Evolutionary conservation across 2,888 invertebrate species (phyloP).

Genomic region (Steinernema scapterisci): DNA sequence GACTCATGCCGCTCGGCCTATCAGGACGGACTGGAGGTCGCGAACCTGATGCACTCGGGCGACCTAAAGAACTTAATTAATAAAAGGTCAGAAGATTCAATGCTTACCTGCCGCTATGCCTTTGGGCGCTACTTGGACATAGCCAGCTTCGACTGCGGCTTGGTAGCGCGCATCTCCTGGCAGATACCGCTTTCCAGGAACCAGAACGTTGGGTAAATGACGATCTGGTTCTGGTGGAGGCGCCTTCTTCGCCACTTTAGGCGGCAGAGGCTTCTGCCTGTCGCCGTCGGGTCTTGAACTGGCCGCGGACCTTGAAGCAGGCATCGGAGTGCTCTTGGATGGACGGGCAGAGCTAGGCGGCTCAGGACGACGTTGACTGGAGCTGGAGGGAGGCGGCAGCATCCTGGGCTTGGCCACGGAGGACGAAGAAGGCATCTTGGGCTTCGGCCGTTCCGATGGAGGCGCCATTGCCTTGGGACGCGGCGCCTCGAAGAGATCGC

Average conservation of each 20-base stretch:
- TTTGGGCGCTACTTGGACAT: not conserved
- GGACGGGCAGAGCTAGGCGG: not conserved
- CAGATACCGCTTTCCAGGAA: constrained; percentile 44
- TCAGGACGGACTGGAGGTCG: not conserved
- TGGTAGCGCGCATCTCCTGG: constrained; percentile 59
- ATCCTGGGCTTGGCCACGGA: not conserved
- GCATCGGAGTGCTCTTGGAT: not conserved
- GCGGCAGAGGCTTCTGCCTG: not conserved
- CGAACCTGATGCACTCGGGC: not conserved
- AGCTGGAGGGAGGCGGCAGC: not conserved
- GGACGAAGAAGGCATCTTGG: not conserved
- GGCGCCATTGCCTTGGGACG: not conserved
- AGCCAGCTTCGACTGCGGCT: constrained; percentile 27
- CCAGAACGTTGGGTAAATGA: not conserved
- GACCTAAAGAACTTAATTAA: too few relatives aligned
- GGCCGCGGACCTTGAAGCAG: not conserved
- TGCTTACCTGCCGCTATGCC: too few relatives aligned
- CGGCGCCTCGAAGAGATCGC: not conserved
- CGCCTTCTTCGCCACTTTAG: not conserved
- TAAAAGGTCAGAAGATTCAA: too few relatives aligned
- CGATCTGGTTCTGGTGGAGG: not conserved
- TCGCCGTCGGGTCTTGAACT: not conserved
- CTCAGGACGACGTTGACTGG: not conserved
- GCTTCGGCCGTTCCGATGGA: not conserved
- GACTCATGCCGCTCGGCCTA: not conserved